Base-by-base conservation (phyloP, 2,888 invertebrate species). In the Tillus elongatus region DNA sequence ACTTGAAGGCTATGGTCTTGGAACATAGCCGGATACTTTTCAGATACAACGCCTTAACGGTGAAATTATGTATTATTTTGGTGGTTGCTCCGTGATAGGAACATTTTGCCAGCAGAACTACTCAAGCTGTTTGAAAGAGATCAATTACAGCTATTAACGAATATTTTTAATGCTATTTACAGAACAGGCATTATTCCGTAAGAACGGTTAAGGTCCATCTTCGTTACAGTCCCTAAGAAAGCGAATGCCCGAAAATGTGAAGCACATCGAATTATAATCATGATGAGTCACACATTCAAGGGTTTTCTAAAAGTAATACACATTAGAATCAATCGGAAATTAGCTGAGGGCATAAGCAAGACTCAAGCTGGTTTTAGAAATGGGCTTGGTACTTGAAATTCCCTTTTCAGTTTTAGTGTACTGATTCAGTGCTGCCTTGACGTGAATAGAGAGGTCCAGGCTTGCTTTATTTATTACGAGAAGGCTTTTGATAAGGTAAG, bases 151-250 rank as follows among this genome's bases (percentile, higher is more conserved):
- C n/a, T 8, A 6, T 8, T 19, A 6, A 19, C 24, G n/a, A 19
- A 19, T 8, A 6, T 19, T 6, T 19, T 19, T n/a, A 19, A 19
- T 19, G n/a, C n/a, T 6, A n/a, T 19, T 8, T 19, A 19, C 24
- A 19, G n/a, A 6, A 19, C 24, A 19, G 24, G 24, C 6, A 19
- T 8, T n/a, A 19, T 19, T n/a, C 24, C 24, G n/a, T 6, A 19
- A n/a, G 24, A 19, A 8, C n/a, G 24, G 24, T n/a, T 19, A n/a
- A 19, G 24, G 24, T 19, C 24, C 6, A 19, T n/a, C n/a, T 19
- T 19, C n/a, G 24, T 19, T 6, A 19, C 24, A 19, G n/a, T 19
- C 24, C 24, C 24, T 19, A 19, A 19, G 24, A 19, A 19, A 19
- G 6, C 6, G 6, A 6, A n/a, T 8, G 6, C 24, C n/a, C 6